Conservation (phyloP, 2,797 vertebrate species). For the Sus cebifrons region DNA sequence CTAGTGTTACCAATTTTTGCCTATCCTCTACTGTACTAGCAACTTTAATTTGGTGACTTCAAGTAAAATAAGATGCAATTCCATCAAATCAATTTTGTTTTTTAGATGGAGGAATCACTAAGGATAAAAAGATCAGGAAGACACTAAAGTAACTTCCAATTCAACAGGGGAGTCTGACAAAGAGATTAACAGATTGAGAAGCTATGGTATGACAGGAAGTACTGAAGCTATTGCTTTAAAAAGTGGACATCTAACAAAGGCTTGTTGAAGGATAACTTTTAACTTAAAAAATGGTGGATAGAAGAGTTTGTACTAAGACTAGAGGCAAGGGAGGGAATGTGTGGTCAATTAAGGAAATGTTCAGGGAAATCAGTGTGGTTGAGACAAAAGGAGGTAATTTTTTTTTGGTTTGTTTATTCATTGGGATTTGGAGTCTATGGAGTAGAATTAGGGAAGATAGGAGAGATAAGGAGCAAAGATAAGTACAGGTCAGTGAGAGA, state of each 20-base stretch:
- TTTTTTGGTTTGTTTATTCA: background rate
- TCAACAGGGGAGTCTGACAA: background rate
- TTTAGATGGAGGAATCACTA: background rate
- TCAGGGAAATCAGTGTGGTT: background rate
- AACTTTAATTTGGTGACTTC: background rate
- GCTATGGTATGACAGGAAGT: background rate
- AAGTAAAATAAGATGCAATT: background rate
- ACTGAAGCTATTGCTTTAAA: background rate
- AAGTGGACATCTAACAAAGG: background rate
- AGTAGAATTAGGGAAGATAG: background rate
- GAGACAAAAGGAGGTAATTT: background rate
- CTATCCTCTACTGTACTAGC: background rate
- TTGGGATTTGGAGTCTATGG: background rate
- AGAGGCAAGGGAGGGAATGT: background rate
- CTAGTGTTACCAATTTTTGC: background rate
- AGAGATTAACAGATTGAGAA: background rate
- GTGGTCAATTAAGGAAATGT: background rate
- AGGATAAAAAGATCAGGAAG: background rate
- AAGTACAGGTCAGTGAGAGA: conserved; percentile 88
- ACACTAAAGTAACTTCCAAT: background rate
- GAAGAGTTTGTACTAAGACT: background rate
- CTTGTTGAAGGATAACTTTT: background rate
- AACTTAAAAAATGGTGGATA: background rate
- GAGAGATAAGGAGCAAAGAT: background rate
- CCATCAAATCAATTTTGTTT: background rate